Conservation (phyloP, 2,888 invertebrate species). For the Mongoloraphidia duomilia region DNA sequence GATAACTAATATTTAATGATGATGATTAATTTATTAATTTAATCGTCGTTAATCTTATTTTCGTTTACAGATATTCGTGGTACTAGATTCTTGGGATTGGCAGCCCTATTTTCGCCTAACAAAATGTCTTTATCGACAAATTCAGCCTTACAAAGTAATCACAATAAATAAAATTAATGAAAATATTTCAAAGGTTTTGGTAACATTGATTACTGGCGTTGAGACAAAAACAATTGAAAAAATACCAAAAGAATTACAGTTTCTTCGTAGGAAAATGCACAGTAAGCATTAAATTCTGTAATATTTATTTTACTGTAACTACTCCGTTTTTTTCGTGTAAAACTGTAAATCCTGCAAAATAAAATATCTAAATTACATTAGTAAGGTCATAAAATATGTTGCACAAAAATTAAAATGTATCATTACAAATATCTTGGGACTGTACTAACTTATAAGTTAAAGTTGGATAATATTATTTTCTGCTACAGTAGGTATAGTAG, state of each 20-base stretch:
- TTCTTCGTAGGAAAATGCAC: conserved; percentile 43
- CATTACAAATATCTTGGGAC: too few species aligned
- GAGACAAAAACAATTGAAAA: background rate
- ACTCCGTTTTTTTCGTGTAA: background rate
- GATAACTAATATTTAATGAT: too few species aligned
- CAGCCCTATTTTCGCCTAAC: conserved; percentile 46
- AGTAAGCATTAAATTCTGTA: conserved; percentile 29
- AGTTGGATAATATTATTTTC: too few species aligned
- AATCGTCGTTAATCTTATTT: conserved; percentile 6
- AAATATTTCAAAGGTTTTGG: conserved; percentile 29
- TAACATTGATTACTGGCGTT: conserved; percentile 7
- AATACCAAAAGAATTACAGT: conserved; percentile 18
- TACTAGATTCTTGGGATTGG: conserved; percentile 53
- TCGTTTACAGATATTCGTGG: conserved; percentile 38
- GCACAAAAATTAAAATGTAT: too few species aligned
- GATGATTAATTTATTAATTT: too few species aligned
- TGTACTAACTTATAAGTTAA: too few species aligned
- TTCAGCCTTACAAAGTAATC: conserved; percentile 40
- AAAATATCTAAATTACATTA: too few species aligned
- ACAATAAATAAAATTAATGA: conserved; percentile 38
- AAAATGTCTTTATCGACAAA: conserved; percentile 41
- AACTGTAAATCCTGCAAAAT: too few species aligned
- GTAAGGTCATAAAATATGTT: too few species aligned
- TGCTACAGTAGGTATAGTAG: too few species aligned
- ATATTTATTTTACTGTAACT: background rate